Base-by-base conservation (phyloP, 1,140 invertebrate species). In the Philaenus spumarius region DNA sequence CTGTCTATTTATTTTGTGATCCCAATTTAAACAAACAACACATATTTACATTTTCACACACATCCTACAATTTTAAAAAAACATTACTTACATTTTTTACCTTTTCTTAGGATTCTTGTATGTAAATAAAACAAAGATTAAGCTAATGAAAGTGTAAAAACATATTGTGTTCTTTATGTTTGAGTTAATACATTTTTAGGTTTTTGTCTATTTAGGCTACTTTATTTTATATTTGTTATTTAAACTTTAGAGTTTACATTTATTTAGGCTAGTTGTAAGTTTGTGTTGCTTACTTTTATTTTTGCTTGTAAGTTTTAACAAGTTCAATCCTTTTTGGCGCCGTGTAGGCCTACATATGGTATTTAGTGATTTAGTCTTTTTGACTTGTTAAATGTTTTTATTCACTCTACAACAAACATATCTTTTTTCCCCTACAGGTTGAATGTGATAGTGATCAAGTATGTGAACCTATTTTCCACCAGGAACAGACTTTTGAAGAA, bases 391-490 rank as follows among this genome's bases (percentile, higher is more conserved):
- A n/a, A n/a, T n/a, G n/a, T n/a, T n/a, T n/a, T 30, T 30, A 30
- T 30, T 30, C 9, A 30, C 9, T n/a, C 14, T 17, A n/a, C 19
- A 30, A 39, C 37, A 12, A 37, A 37, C n/a, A 37, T 52, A 45
- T 51, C 19, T 3, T n/a, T 55, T 26, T 55, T 62, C 48, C 20
- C 17, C 53, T 63, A 43, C 54, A 69, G 51, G 67, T 75, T 11
- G 77, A 81, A 55, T 91, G 89, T 72, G 74, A 73, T 22, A 83
- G 73, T 67, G 81, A 86, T 69, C 80, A 86, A 66, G 68, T 81
- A 40, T 92, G 89, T 66, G 60, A 83, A 62, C 85, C 87, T 54
- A 71, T 85, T 17, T 73, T 76, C 42, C 75, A 79, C 62, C 64
- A 74, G 17, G 80, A 82, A 52, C 72, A 78, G 35, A 67, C 73